These are phyloP conservation scores for Cheumatopsyche charites DNA, from an alignment of 1,140 invertebrate species.

Conservation along the genomic window DNA sequence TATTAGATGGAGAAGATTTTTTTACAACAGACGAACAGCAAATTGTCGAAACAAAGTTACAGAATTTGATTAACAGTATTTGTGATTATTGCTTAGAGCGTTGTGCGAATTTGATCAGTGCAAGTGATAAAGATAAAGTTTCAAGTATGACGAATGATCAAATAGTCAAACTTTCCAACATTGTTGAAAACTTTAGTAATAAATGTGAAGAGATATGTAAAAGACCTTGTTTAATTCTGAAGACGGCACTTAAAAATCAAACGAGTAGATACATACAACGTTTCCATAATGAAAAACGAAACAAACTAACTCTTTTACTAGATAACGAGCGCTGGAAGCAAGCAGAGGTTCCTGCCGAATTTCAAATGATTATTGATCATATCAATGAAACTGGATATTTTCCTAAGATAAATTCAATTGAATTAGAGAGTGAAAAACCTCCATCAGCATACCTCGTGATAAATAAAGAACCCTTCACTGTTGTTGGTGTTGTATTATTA, in stretches of 20 bases:
- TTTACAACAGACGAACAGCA: conserved; percentile 73
- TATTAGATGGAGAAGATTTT: conserved; percentile 69
- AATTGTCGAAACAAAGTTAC: conserved; percentile 71
- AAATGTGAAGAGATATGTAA: conserved; percentile 81
- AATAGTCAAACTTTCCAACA: conserved; percentile 76
- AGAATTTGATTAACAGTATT: conserved; percentile 76
- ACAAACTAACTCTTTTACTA: conserved; percentile 81
- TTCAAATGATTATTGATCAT: conserved; percentile 83
- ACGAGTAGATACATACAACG: conserved; percentile 89
- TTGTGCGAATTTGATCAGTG: conserved; percentile 83
- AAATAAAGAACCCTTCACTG: conserved; percentile 81
- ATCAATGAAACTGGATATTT: conserved; percentile 65
- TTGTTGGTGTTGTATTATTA: conserved; percentile 85
- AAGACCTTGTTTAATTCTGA: conserved; percentile 77
- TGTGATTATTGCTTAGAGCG: conserved; percentile 93
- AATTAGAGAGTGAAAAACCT: conserved; percentile 52
- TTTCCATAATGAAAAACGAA: conserved; percentile 89
- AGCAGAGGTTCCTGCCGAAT: conserved; percentile 86
- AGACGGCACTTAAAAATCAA: conserved; percentile 85
- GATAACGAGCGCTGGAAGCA: conserved; percentile 94
- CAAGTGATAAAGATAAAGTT: conserved; percentile 72
- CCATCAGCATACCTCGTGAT: conserved; percentile 69
- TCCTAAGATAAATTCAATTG: conserved; percentile 53
- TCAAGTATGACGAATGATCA: conserved; percentile 72
- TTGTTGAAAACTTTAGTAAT: conserved; percentile 80